These are phyloP conservation scores for Ophioninae sp. DNA, from an alignment of 2,888 invertebrate species.

Conservation along the genomic window DNA sequence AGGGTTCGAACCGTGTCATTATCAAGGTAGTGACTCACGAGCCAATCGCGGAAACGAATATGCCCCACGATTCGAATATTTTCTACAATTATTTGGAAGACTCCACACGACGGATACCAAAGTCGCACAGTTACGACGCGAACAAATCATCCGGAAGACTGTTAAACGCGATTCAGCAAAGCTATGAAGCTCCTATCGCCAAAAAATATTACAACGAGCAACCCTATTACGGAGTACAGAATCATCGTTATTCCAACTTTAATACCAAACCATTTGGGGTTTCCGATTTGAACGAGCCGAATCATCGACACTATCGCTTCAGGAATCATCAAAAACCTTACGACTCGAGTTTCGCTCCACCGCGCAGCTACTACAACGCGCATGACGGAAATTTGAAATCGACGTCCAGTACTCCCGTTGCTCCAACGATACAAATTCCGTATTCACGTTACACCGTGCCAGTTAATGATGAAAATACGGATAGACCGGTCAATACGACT, in stretches of 20 bases:
- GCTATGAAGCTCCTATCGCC: constrained; percentile 11
- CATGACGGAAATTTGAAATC: constrained; percentile 27
- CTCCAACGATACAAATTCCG: constrained; percentile 3
- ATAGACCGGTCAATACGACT: constrained; percentile 19
- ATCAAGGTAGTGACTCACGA: constrained; percentile 67
- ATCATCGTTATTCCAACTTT: constrained; percentile 26
- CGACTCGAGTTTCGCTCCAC: constrained; percentile 3
- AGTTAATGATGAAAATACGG: background rate
- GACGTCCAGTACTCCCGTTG: background rate
- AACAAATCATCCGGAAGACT: constrained; percentile 12
- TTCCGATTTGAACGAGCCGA: constrained; percentile 31
- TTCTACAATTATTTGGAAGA: constrained; percentile 19
- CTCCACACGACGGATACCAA: constrained; percentile 13
- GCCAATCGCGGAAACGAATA: constrained; percentile 2
- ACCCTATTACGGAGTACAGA: constrained; percentile 24
- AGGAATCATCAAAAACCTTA: constrained; percentile 21
- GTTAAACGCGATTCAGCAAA: constrained; percentile 10
- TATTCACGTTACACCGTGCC: constrained; percentile 26
- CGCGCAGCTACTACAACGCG: background rate
- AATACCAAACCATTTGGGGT: constrained; percentile 24
- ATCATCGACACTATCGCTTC: constrained; percentile 33
- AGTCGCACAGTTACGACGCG: constrained; percentile 7
- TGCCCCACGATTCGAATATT: constrained; percentile 10
- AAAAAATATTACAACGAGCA: constrained; percentile 43
- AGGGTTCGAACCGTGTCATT: constrained; percentile 66